Evolutionary conservation across 2,888 invertebrate species (phyloP).

Genomic region (Microchrysa polita): DNA sequence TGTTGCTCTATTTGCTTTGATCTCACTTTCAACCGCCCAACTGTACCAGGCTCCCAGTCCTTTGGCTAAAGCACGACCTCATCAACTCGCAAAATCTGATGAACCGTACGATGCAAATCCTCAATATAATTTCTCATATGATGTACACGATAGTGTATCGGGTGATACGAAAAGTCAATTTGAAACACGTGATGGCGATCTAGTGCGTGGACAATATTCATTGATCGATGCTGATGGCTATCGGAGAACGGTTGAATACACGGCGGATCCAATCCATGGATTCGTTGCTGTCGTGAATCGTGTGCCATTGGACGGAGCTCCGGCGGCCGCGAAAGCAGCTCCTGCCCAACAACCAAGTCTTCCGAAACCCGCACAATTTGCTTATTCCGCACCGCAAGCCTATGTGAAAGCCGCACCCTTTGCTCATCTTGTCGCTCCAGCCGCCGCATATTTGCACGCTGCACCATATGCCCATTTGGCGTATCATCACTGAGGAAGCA

Average conservation of each 20-base stretch:
- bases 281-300: slow-evolving; percentile 64
- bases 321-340: slow-evolving; percentile 40
- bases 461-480: slow-evolving; percentile 41
- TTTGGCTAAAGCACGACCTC: slow-evolving; percentile 46
- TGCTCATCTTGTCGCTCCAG: slow-evolving; percentile 39
- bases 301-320: slow-evolving; percentile 28
- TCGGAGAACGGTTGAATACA: slow-evolving; percentile 63
- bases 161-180: slow-evolving; percentile 64
- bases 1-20: slow-evolving; percentile 55
- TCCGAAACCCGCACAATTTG: slow-evolving; percentile 32
- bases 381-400: slow-evolving; percentile 19
- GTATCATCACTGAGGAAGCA: slow-evolving; percentile 33
- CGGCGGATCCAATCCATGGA: slow-evolving; percentile 63
- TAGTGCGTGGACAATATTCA: slow-evolving; percentile 64
- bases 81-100: slow-evolving; percentile 52
- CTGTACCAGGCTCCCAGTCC: slow-evolving; percentile 50
- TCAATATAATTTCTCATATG: slow-evolving; percentile 63
- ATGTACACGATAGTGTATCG: slow-evolving; percentile 63
- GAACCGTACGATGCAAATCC: slow-evolving; percentile 64
- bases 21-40: slow-evolving; percentile 53
- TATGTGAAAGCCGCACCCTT: slow-evolving; percentile 50
- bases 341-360: slow-evolving; percentile 43
- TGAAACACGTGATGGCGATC: slow-evolving; percentile 63
- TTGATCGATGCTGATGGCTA: slow-evolving; percentile 64
- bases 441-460: slow-evolving; percentile 7